Conservation (phyloP, 2,797 vertebrate species). For the Dermochelys coriacea region DNA sequence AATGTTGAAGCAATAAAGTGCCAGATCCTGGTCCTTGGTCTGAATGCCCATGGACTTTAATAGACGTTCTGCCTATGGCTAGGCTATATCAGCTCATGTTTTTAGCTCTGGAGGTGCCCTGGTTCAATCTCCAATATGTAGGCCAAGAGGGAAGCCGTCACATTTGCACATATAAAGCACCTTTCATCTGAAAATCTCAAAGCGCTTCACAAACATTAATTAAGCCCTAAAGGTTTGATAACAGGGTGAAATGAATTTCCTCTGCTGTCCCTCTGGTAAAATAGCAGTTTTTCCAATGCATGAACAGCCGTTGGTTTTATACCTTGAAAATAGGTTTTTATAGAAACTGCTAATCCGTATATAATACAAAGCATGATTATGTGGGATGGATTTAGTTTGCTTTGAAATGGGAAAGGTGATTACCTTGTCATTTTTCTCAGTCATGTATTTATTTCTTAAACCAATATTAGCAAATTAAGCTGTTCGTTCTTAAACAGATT, state of each 20-base stretch:
- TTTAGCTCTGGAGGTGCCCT: background rate
- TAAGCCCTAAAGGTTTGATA: conserved; percentile 27
- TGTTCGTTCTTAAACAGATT: conserved; percentile 41
- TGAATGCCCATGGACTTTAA: background rate
- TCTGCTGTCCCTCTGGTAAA: conserved; percentile 17
- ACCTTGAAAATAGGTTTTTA: background rate
- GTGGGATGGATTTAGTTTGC: background rate
- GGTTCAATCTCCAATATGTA: background rate
- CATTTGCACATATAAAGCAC: background rate
- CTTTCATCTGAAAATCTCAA: background rate
- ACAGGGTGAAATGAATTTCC: conserved; percentile 21
- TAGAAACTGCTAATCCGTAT: background rate
- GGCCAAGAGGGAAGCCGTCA: background rate
- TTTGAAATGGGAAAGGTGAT: conserved; percentile 32
- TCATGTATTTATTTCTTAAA: conserved; percentile 24
- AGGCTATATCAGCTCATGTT: background rate
- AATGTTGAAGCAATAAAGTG: background rate
- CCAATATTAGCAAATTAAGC: background rate
- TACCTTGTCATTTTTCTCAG: conserved; percentile 17
- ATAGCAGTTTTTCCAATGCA: conserved; percentile 9
- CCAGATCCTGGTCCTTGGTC: background rate
- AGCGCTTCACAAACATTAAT: conserved; percentile 33
- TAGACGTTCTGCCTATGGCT: background rate
- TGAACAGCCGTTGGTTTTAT: conserved; percentile 24
- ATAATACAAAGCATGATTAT: conserved; percentile 27